These are phyloP conservation scores for Cirrhinus mrigala DNA, from an alignment of 2,797 vertebrate genomes.

Conservation along the genomic window DNA sequence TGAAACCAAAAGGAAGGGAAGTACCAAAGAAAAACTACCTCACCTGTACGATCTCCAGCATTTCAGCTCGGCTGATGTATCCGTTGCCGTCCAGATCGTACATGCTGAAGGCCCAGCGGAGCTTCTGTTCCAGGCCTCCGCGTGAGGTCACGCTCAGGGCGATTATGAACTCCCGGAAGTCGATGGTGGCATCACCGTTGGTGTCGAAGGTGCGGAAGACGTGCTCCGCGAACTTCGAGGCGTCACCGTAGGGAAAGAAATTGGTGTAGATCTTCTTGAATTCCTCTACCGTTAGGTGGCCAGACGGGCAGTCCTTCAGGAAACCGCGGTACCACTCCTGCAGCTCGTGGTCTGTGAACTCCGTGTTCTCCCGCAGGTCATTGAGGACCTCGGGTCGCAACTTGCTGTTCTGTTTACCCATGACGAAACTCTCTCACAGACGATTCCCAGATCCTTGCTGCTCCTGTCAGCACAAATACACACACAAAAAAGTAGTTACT, in stretches of 20 bases:
- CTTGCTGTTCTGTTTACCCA: slow-evolving; percentile 89
- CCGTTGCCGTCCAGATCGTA: slow-evolving; percentile 86
- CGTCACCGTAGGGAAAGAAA: slow-evolving; percentile 86
- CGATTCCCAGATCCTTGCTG: slow-evolving; percentile 20
- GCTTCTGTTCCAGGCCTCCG: slow-evolving; percentile 83
- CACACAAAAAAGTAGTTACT: background rate
- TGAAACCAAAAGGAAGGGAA: slow-evolving; percentile 16
- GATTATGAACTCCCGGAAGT: slow-evolving; percentile 87
- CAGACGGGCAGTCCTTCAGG: slow-evolving; percentile 85
- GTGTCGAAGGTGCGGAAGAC: slow-evolving; percentile 86
- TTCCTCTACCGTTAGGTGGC: slow-evolving; percentile 83
- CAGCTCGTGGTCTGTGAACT: slow-evolving; percentile 84
- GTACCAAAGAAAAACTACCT: slow-evolving; percentile 11
- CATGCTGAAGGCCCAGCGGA: slow-evolving; percentile 87
- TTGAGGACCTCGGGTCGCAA: slow-evolving; percentile 84
- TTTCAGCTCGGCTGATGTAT: slow-evolving; percentile 84
- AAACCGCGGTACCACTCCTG: slow-evolving; percentile 88
- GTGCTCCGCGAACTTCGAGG: slow-evolving; percentile 84
- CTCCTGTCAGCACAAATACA: slow-evolving; percentile 34
- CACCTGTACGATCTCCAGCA: slow-evolving; percentile 87
- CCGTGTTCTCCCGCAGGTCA: slow-evolving; percentile 84
- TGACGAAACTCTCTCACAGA: slow-evolving; percentile 56
- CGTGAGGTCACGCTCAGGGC: slow-evolving; percentile 84
- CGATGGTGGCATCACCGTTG: slow-evolving; percentile 83
- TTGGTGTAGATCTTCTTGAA: slow-evolving; percentile 89